Evolutionary conservation across 2,888 invertebrate species (phyloP).

Genomic region (Hypercompe scribonia): DNA sequence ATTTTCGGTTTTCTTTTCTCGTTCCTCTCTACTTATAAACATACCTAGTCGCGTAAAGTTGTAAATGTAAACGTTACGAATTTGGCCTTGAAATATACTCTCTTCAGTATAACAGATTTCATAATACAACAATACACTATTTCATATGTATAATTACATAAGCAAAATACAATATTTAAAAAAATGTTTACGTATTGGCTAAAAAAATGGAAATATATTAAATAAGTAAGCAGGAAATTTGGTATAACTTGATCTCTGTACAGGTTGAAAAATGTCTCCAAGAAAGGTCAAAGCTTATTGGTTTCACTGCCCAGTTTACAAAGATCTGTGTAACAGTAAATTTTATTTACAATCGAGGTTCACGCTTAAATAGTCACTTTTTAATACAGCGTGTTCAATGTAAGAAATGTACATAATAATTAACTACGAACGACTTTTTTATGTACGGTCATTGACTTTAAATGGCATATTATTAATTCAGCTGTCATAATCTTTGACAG

Average conservation of each 20-base stretch:
- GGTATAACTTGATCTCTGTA: constrained; percentile 2
- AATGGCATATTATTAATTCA: constrained; percentile 46
- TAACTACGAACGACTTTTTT: constrained; percentile 44
- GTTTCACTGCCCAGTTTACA: not conserved
- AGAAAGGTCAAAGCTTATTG: constrained; percentile 15
- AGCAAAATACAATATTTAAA: not conserved
- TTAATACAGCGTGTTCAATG: constrained; percentile 12
- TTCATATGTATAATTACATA: not conserved
- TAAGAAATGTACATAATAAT: constrained; percentile 34
- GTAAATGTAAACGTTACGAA: not conserved
- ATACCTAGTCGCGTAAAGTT: too few species aligned
- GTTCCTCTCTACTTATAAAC: not conserved
- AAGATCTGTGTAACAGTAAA: not conserved
- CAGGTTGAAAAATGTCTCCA: not conserved
- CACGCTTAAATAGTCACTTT: constrained; percentile 11
- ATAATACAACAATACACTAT: not conserved
- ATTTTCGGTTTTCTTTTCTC: not conserved
- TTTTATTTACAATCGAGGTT: not conserved
- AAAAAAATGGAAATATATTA: constrained; percentile 4
- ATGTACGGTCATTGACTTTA: constrained; percentile 55
- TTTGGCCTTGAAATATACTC: not conserved
- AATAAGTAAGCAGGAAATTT: constrained; percentile 3
- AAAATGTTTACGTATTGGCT: not conserved
- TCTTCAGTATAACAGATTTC: not conserved
- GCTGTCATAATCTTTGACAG: constrained; percentile 40